These are phyloP conservation scores for Cinclus cinclus DNA, from an alignment of 2,113 vertebrate genomes.

Conservation along the genomic window DNA sequence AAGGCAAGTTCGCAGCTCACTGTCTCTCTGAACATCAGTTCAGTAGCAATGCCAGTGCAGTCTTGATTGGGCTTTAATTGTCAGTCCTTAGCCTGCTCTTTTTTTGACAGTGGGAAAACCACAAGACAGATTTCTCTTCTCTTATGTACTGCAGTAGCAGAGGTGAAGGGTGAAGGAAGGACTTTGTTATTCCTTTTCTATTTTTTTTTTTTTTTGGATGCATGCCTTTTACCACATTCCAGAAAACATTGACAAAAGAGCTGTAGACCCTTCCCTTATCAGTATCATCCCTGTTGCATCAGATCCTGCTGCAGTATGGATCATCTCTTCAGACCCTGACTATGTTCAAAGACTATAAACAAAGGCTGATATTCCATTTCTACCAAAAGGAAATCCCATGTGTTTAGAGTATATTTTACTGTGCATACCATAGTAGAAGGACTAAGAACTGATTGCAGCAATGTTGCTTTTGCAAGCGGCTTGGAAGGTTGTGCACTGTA, in stretches of 20 bases:
- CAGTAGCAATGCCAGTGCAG: background rate
- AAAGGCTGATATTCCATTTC: background rate
- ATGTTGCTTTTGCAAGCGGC: background rate
- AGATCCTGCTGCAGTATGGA: background rate
- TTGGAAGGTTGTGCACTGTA: background rate
- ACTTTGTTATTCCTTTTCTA: background rate
- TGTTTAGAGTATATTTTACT: background rate
- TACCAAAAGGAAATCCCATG: background rate
- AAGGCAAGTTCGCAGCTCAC: background rate
- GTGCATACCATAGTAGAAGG: background rate
- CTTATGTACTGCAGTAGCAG: background rate
- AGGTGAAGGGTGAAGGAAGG: background rate
- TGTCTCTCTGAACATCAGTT: background rate
- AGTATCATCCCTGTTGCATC: background rate
- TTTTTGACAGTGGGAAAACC: background rate
- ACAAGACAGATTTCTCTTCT: background rate
- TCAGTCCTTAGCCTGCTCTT: background rate
- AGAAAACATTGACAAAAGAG: background rate
- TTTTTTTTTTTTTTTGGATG: background rate
- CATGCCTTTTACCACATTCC: background rate
- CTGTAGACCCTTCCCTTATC: background rate
- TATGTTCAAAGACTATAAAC: background rate
- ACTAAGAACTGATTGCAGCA: background rate
- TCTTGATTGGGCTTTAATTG: background rate
- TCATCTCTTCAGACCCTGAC: background rate